A percentile compares a stretch with the other conserved stretches of the same genome.
These are phyloP conservation scores for Diachrysia chrysitis DNA, from an alignment of 2,888 invertebrate species.

Conservation along the genomic window DNA sequence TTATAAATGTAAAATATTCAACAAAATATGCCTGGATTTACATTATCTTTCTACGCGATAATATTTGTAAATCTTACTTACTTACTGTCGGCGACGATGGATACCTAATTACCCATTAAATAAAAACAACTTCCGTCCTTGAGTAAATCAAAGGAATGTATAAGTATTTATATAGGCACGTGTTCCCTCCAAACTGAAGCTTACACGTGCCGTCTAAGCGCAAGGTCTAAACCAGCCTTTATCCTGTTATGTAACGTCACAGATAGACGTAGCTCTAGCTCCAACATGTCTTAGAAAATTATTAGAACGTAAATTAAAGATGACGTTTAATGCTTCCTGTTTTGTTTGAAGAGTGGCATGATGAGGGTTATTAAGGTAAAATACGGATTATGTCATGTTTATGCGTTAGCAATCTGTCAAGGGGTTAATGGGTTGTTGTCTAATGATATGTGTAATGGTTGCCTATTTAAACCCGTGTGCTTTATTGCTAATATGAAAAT, in stretches of 20 bases:
- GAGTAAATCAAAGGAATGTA: not conserved
- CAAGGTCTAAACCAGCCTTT: not conserved
- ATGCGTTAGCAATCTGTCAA: not conserved
- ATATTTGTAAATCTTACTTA: too few species aligned
- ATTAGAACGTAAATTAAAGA: conserved; percentile 31
- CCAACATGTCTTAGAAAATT: not conserved
- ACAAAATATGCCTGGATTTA: too few species aligned
- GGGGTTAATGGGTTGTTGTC: not conserved
- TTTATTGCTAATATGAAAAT: not conserved
- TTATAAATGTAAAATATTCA: not conserved
- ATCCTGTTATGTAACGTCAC: not conserved
- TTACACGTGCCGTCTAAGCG: not conserved
- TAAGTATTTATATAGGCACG: not conserved
- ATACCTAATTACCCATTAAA: not conserved
- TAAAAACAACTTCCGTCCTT: not conserved
- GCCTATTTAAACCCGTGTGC: not conserved
- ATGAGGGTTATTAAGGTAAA: conserved; percentile 8
- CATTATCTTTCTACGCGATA: too few species aligned
- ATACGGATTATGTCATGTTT: conserved; percentile 4
- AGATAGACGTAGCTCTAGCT: not conserved
- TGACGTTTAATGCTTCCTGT: conserved; percentile 6
- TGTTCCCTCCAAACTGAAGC: not conserved
- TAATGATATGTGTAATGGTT: conserved; percentile 2
- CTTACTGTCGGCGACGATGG: too few species aligned
- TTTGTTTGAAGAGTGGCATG: not conserved